Evolutionary conservation across 2,113 vertebrate species (phyloP).

Genomic region (Vanacampus margaritifer): DNA sequence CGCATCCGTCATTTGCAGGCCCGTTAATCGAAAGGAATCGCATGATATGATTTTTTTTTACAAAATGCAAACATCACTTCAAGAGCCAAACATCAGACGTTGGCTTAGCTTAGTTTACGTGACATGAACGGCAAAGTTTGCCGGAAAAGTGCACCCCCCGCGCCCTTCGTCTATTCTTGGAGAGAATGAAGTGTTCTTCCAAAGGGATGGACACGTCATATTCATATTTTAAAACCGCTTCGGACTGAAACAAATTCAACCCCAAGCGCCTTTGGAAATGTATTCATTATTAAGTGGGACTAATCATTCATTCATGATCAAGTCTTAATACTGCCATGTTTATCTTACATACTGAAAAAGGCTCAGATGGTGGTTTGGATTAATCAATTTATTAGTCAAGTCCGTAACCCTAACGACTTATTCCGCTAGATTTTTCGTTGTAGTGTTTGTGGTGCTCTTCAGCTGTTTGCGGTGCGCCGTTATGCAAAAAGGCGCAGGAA

Average conservation of each 20-base stretch:
- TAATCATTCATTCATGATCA: neutral
- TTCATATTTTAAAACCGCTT: conserved; percentile 2
- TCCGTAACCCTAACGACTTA: too few relatives aligned
- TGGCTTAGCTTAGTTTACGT: neutral
- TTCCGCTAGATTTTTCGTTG: too few relatives aligned
- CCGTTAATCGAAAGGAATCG: conserved; percentile 23
- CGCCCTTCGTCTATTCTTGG: neutral
- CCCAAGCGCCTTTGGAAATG: neutral
- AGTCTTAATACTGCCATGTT: neutral
- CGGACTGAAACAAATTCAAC: neutral
- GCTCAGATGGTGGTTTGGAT: neutral
- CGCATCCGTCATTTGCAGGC: conserved; percentile 29
- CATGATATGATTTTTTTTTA: conserved; percentile 34
- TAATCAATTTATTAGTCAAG: neutral
- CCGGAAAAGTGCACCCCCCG: too few relatives aligned
- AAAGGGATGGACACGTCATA: neutral
- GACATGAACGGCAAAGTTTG: neutral
- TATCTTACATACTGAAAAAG: neutral
- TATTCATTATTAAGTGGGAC: neutral
- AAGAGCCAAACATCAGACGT: neutral
- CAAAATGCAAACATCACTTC: conserved; percentile 40
- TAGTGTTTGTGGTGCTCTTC: too few relatives aligned
- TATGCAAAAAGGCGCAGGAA: too few relatives aligned
- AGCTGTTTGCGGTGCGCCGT: too few relatives aligned
- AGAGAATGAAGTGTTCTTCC: neutral